Evolutionary conservation across 2,888 invertebrate genomes (phyloP).

Genomic region (Drosophila formosana): DNA sequence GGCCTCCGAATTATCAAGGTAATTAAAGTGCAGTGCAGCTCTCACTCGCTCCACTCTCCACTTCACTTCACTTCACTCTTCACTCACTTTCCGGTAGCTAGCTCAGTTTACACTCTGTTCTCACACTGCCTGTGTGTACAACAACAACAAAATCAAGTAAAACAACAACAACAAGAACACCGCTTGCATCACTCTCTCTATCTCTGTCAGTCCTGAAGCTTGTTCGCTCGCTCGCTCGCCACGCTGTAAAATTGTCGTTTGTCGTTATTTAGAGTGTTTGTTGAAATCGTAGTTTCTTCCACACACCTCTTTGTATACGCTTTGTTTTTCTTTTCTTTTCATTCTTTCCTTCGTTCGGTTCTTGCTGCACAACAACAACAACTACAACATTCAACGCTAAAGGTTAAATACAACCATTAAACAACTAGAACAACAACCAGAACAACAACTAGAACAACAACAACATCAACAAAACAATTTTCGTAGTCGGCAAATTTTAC

Average conservation of each 20-base stretch:
- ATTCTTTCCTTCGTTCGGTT: slow-evolving; percentile 63
- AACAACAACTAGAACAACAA: slow-evolving; percentile 36
- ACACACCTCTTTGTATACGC: slow-evolving; percentile 55
- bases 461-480: slow-evolving; percentile 57
- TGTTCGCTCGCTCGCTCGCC: slow-evolving; percentile 3
- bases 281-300: slow-evolving; percentile 13
- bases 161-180: not conserved
- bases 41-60: not conserved
- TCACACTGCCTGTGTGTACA: slow-evolving; percentile 29
- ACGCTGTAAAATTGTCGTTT: slow-evolving; percentile 34
- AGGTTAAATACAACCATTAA: slow-evolving; percentile 28
- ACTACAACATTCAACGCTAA: slow-evolving; percentile 31
- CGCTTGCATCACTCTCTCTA: slow-evolving; percentile 18
- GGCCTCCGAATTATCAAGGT: slow-evolving; percentile 86
- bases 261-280: slow-evolving; percentile 10
- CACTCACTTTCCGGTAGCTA: not conserved
- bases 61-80: not conserved
- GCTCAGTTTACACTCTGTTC: slow-evolving; percentile 6
- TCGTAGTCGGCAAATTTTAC: slow-evolving; percentile 76
- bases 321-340: slow-evolving; percentile 66
- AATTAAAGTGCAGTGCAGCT: slow-evolving; percentile 60
- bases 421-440: slow-evolving; percentile 32
- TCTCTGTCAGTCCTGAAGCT: slow-evolving; percentile 19
- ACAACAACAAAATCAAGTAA: not conserved
- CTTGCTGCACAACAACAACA: slow-evolving; percentile 46